Conservation (phyloP, 2,888 invertebrate species). For the Disparrhopalites patrizii region DNA sequence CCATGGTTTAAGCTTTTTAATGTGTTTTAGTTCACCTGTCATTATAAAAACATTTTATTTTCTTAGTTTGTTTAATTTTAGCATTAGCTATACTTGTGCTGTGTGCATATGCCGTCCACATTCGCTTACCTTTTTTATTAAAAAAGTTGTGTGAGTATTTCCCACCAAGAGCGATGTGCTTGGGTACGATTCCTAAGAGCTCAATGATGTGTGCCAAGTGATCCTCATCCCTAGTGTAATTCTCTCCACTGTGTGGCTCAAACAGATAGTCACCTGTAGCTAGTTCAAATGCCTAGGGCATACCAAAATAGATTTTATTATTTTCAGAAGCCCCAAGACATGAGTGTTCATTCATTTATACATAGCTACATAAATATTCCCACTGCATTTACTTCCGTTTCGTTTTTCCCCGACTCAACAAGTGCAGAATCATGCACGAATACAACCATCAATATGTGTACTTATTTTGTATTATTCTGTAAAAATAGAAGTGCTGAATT, state of each 20-base stretch:
- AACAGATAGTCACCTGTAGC: constrained; percentile 99
- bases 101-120: no score
- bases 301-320: background rate
- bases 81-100: no score
- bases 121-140: constrained; percentile 71
- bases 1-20: constrained; percentile 74
- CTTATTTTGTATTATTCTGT: no score
- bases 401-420: no score
- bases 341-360: background rate
- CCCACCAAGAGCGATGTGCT: constrained; percentile 84
- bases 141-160: constrained; percentile 91
- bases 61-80: no score
- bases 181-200: constrained; percentile 91
- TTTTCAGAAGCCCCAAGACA: no score
- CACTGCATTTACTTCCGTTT: no score
- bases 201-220: constrained; percentile 99
- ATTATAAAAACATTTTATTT: no score
- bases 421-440: no score
- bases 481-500: no score
- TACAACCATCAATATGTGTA: no score
- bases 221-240: constrained; percentile 96
- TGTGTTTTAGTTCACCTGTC: constrained; percentile 67
- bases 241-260: constrained; percentile 96
- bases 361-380: no score
- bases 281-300: constrained; percentile 77